Percentiles rank a stretch among this genome's conserved stretches.
phyloP scores from a whole-genome alignment of 2,797 vertebrate species.

The Trachurus trachurus region DNA sequence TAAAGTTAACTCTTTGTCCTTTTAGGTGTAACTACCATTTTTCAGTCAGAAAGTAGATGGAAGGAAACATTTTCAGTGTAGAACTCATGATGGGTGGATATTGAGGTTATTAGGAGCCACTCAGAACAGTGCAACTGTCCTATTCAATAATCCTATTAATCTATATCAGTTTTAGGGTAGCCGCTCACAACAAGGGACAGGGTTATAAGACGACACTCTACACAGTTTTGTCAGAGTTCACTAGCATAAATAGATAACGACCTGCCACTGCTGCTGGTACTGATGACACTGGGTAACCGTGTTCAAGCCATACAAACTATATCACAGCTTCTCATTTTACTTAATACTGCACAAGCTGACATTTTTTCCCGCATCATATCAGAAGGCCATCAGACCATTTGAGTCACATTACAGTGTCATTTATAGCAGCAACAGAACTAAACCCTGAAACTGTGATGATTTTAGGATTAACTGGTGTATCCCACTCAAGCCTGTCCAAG shows the following conservation, averaged over 20 bases:
- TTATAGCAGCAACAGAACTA: slow-evolving; percentile 28
- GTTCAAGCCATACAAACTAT: slow-evolving; percentile 8
- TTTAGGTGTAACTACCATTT: background rate
- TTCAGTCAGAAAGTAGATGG: background rate
- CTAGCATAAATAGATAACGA: background rate
- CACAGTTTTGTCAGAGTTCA: background rate
- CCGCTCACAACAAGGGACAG: background rate
- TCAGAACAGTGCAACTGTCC: background rate
- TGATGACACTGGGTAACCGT: background rate
- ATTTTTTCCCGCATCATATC: slow-evolving; percentile 10
- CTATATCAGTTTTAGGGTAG: background rate
- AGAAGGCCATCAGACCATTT: background rate
- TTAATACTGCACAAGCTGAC: background rate
- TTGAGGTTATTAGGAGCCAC: background rate
- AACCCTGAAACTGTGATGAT: slow-evolving; percentile 53
- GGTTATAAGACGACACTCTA: background rate
- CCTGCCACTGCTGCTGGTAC: background rate
- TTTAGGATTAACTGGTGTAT: slow-evolving; percentile 60
- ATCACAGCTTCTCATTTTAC: slow-evolving; percentile 13
- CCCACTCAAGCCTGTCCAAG: slow-evolving; percentile 40
- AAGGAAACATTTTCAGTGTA: background rate
- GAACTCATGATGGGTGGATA: background rate
- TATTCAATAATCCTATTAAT: slow-evolving; percentile 3
- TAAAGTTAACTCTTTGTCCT: background rate
- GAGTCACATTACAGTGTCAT: slow-evolving; percentile 33